Percentiles rank a stretch among this genome's conserved stretches.
These are phyloP conservation scores for Emys orbicularis DNA, from an alignment of 2,797 vertebrate species.

Conservation along the genomic window DNA sequence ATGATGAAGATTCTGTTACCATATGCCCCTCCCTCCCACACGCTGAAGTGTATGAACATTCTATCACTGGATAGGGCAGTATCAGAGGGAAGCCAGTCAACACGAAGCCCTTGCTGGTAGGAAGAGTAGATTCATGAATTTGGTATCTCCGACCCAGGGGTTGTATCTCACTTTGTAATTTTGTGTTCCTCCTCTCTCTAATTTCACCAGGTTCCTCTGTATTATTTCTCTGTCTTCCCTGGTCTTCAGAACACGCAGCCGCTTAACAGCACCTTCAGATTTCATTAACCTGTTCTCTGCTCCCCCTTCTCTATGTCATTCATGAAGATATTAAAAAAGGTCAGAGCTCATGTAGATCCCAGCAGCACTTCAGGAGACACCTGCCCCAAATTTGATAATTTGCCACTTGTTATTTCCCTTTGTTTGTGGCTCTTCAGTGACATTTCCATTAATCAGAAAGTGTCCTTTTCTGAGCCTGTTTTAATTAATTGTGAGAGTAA, in stretches of 20 bases:
- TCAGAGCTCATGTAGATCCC: neutral
- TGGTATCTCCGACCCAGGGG: neutral
- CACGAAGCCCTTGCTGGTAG: neutral
- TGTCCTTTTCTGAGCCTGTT: neutral
- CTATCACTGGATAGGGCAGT: neutral
- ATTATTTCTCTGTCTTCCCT: neutral
- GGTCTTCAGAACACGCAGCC: neutral
- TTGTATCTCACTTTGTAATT: neutral
- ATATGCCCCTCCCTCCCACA: neutral
- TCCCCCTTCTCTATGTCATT: neutral
- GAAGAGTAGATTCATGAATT: neutral
- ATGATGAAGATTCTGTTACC: neutral
- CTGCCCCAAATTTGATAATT: neutral
- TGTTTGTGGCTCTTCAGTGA: neutral
- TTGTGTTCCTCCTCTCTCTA: neutral
- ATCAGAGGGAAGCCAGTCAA: neutral
- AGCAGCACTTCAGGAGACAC: neutral
- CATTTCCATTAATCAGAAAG: neutral
- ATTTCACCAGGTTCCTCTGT: neutral
- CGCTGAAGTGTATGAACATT: neutral
- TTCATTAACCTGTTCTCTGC: neutral
- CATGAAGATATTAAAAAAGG: neutral
- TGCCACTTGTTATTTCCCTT: neutral
- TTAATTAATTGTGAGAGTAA: slow-evolving; percentile 34
- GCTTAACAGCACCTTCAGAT: neutral